phyloP scores from a whole-genome alignment of 2,113 vertebrate species.

The Sylvia atricapilla region DNA sequence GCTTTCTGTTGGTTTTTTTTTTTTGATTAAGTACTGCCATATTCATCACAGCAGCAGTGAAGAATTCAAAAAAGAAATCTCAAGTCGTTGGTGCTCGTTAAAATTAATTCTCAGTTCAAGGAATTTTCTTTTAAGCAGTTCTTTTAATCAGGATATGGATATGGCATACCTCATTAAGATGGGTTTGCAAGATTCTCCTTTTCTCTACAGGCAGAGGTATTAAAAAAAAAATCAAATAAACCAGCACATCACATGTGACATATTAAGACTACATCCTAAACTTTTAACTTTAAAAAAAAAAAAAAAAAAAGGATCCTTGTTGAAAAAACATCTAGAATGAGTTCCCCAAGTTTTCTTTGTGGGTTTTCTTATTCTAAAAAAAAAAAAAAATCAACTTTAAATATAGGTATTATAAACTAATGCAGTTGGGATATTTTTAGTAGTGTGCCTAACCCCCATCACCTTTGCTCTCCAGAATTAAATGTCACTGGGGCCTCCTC shows the following conservation, averaged over 20 bases:
- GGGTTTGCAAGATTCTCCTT: neutral
- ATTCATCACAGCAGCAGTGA: neutral
- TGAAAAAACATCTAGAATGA: neutral
- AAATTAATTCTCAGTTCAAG: neutral
- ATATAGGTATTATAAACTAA: neutral
- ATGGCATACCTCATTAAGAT: neutral
- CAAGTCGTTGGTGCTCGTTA: neutral
- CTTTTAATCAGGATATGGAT: neutral
- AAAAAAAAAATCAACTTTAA: neutral
- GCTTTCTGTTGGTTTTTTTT: neutral
- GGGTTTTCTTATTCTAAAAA: neutral
- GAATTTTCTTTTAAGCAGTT: neutral
- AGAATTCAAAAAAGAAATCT: neutral
- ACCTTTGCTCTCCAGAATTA: neutral
- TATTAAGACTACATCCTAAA: neutral
- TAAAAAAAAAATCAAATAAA: neutral
- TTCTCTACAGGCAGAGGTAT: neutral
- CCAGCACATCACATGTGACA: neutral
- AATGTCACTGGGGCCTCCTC: neutral
- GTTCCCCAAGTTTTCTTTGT: neutral
- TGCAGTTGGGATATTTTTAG: neutral
- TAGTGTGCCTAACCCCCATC: neutral
- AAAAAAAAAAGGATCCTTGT: neutral
- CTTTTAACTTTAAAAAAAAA: neutral
- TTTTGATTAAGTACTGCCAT: neutral